Conservation (phyloP, 2,888 invertebrate genomes). For the Margaritifera margaritifera region DNA sequence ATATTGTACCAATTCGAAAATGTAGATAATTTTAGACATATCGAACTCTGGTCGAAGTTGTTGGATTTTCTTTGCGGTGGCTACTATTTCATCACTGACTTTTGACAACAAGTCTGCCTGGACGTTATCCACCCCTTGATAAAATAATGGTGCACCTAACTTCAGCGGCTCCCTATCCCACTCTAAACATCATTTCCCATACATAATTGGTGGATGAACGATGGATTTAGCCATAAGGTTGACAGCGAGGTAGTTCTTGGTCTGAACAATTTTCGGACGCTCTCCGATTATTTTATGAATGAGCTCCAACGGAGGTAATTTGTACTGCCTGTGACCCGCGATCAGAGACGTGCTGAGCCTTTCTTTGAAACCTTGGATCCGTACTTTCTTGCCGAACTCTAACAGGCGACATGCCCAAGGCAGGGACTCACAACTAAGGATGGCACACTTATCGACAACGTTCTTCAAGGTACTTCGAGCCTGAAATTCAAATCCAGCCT, state of each 20-base stretch:
- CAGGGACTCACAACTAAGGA: conserved; percentile 52
- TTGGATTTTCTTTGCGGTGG: conserved; percentile 46
- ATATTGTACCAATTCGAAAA: conserved; percentile 53
- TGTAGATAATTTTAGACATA: conserved; percentile 49
- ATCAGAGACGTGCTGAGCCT: conserved; percentile 43
- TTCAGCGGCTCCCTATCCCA: conserved; percentile 54
- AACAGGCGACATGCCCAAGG: conserved; percentile 61
- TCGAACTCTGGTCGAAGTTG: conserved; percentile 38
- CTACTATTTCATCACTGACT: conserved; percentile 54
- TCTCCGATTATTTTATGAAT: conserved; percentile 49
- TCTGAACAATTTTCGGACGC: conserved; percentile 38
- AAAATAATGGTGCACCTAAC: conserved; percentile 51
- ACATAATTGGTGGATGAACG: conserved; percentile 60
- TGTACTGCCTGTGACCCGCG: conserved; percentile 31
- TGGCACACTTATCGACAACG: conserved; percentile 32
- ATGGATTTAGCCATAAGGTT: conserved; percentile 57
- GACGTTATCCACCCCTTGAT: conserved; percentile 55
- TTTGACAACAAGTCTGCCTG: conserved; percentile 45
- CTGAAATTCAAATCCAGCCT: conserved; percentile 61
- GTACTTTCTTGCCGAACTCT: conserved; percentile 49
- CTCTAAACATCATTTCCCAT: conserved; percentile 48
- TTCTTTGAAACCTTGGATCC: conserved; percentile 55
- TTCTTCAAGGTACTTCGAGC: conserved; percentile 41
- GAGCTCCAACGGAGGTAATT: conserved; percentile 31
- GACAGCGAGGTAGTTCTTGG: conserved; percentile 52